These are phyloP conservation scores for Nesoenas mayeri DNA, from an alignment of 2,113 vertebrate genomes.

Conservation along the genomic window DNA sequence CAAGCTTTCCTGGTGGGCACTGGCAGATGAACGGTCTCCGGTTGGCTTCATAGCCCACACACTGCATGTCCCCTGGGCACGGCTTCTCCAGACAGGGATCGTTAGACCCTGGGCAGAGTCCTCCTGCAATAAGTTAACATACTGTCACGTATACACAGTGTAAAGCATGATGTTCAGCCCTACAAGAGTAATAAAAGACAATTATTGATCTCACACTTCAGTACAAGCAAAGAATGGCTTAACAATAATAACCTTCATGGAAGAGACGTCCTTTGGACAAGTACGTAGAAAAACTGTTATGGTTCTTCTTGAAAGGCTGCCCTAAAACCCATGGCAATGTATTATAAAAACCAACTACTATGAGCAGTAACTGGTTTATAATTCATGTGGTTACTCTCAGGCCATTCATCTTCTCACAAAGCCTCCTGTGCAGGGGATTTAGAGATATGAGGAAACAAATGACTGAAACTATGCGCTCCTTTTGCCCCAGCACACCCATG, in stretches of 20 bases:
- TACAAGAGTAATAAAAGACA: background rate
- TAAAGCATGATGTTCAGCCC: background rate
- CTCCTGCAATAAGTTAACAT: constrained; percentile 76
- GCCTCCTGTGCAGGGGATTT: background rate
- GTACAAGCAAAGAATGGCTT: background rate
- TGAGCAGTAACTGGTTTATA: background rate
- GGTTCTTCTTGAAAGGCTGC: background rate
- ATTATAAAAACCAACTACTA: background rate
- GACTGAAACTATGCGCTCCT: background rate
- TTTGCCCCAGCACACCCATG: background rate
- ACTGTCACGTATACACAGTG: background rate
- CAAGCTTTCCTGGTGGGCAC: constrained; percentile 94
- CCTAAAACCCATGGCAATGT: background rate
- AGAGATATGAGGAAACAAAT: background rate
- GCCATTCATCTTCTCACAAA: background rate
- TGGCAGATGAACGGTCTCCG: constrained; percentile 90
- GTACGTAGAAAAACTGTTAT: background rate
- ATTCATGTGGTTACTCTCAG: background rate
- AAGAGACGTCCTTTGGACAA: background rate
- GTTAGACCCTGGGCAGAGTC: constrained; percentile 82
- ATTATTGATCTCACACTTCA: background rate
- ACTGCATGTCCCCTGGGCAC: constrained; percentile 95
- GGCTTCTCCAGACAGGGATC: constrained; percentile 90
- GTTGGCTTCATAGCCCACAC: constrained; percentile 84
- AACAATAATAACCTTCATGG: background rate